phyloP scores from a whole-genome alignment of 2,113 vertebrate species.

The Microcebus jonahi region DNA sequence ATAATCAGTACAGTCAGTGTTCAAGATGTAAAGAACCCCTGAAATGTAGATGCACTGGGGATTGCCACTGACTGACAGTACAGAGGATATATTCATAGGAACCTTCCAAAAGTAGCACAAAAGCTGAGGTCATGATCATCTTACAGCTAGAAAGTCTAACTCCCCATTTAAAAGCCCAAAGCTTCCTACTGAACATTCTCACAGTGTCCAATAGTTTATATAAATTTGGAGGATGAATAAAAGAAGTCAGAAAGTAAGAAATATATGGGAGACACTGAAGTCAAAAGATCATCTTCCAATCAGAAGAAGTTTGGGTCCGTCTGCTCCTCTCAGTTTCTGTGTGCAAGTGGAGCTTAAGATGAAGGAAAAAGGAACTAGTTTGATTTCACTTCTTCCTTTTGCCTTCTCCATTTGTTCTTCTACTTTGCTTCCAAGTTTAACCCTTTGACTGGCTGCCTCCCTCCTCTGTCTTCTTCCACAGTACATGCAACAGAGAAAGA shows the following conservation, averaged over 20 bases:
- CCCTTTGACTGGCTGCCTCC: background rate
- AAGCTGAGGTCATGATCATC: background rate
- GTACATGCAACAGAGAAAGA: background rate
- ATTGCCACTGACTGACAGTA: background rate
- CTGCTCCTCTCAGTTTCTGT: background rate
- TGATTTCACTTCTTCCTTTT: slow-evolving; percentile 6
- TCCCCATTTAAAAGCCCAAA: background rate
- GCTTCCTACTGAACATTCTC: background rate
- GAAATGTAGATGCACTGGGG: background rate
- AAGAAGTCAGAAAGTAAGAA: background rate
- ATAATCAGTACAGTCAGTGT: background rate
- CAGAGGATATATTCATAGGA: background rate
- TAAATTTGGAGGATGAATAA: background rate
- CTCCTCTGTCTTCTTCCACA: background rate
- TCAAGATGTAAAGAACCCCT: background rate
- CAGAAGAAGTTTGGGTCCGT: background rate
- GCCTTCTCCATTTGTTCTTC: background rate
- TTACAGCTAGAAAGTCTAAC: background rate
- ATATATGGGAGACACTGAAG: background rate
- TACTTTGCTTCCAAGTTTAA: slow-evolving; percentile 11
- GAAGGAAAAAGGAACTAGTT: background rate
- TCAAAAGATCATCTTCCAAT: background rate
- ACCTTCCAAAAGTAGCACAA: background rate
- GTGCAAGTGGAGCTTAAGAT: background rate
- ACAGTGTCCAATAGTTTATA: background rate